These are phyloP conservation scores for Varecia variegata DNA, from an alignment of 2,797 vertebrate species.

Conservation along the genomic window DNA sequence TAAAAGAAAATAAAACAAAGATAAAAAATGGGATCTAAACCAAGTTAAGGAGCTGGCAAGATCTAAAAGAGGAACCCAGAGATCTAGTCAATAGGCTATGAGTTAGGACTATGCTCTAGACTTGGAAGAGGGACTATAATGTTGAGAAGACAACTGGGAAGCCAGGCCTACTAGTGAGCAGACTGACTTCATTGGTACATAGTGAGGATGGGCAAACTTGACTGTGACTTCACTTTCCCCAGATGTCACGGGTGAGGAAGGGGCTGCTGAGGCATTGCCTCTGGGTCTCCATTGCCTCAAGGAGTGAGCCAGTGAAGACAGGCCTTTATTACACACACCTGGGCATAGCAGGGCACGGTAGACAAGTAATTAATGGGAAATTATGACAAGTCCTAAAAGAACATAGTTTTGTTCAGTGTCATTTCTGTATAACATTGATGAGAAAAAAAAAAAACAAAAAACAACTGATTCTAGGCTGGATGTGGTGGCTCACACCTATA, in stretches of 20 bases:
- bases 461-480: neutral
- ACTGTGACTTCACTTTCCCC: neutral
- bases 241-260: neutral
- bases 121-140: neutral
- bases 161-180: neutral
- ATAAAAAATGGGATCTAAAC: neutral
- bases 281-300: neutral
- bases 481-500: neutral
- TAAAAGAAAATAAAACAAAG: neutral
- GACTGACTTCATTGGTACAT: neutral
- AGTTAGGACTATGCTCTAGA: neutral
- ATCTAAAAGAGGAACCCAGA: neutral
- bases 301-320: neutral
- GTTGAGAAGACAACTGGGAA: conserved; percentile 18
- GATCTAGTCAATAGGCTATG: neutral
- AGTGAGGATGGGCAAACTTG: neutral
- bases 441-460: neutral
- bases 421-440: neutral
- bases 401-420: neutral
- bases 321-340: neutral
- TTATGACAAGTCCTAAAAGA: neutral
- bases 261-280: neutral
- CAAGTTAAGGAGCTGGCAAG: neutral
- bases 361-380: neutral
- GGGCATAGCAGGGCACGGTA: neutral